Evolutionary conservation across 2,113 vertebrate genomes (phyloP).

Genomic region (Cavia aperea): DNA sequence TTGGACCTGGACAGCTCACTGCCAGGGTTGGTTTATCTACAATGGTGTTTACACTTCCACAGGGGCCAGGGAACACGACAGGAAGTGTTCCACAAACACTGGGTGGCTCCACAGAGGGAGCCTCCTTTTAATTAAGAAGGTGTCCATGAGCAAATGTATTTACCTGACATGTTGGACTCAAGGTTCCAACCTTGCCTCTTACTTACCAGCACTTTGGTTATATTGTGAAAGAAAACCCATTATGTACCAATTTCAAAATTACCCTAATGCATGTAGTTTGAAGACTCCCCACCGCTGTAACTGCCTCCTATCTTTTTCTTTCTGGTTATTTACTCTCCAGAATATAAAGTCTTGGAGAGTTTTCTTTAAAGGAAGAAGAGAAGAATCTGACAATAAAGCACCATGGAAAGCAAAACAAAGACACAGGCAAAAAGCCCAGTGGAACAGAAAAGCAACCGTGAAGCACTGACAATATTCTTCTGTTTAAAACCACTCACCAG

Average conservation of each 20-base stretch:
- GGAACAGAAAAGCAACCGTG: neutral
- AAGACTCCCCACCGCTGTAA: constrained; percentile 22
- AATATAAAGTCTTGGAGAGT: constrained; percentile 10
- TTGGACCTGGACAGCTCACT: neutral
- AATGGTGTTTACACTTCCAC: constrained; percentile 9
- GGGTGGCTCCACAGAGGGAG: neutral
- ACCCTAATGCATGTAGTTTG: constrained; percentile 17
- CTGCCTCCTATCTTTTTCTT: constrained; percentile 40
- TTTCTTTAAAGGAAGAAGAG: neutral
- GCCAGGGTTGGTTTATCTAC: neutral
- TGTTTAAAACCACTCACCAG: neutral
- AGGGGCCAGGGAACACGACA: neutral
- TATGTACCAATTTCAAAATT: constrained; percentile 47
- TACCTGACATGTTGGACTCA: neutral
- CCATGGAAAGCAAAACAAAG: neutral
- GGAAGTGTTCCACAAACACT: neutral
- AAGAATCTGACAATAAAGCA: neutral
- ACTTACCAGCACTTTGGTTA: constrained; percentile 1
- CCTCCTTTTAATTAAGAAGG: constrained; percentile 35
- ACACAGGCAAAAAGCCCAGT: neutral
- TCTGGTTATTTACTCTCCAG: constrained; percentile 42
- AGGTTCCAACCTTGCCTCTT: neutral
- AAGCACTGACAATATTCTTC: neutral
- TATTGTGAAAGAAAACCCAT: constrained; percentile 34
- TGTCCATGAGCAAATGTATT: neutral